Percentiles rank a stretch among this genome's conserved stretches.
Evolutionary conservation across 2,888 invertebrate species (phyloP).

Genomic region (Ophraella communa): DNA sequence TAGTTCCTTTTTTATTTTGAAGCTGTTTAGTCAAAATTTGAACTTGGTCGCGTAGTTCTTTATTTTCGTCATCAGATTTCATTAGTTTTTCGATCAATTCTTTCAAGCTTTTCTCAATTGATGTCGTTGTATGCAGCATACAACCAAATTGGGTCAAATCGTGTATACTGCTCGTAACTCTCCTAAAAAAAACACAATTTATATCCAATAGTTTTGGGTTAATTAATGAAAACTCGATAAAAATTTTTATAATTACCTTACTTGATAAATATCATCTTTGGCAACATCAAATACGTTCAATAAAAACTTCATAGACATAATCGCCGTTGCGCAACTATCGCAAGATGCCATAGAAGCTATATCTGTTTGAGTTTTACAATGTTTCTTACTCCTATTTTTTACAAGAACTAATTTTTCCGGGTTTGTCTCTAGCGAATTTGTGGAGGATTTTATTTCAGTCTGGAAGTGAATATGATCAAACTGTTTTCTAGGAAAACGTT

Average conservation of each 20-base stretch:
- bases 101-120: constrained; percentile 36
- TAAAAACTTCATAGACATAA: constrained; percentile 41
- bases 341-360: constrained; percentile 37
- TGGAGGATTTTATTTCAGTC: not conserved
- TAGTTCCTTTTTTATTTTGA: constrained; percentile 24
- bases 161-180: constrained; percentile 33
- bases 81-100: constrained; percentile 32
- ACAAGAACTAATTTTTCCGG: not conserved
- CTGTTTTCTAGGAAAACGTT: too few relatives aligned
- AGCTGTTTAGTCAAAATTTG: constrained; percentile 14
- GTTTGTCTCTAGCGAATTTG: not conserved
- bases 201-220: too few relatives aligned
- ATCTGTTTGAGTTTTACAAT: constrained; percentile 36
- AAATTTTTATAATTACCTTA: constrained; percentile 3
- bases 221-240: too few relatives aligned
- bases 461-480: not conserved
- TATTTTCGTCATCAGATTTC: constrained; percentile 28
- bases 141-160: constrained; percentile 45
- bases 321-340: constrained; percentile 42
- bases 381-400: not conserved
- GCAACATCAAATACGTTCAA: constrained; percentile 20
- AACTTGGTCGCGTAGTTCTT: constrained; percentile 22
- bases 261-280: constrained; percentile 15
- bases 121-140: constrained; percentile 41
- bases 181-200: constrained; percentile 17